These are phyloP conservation scores for Leptinotarsa texana DNA, from an alignment of 1,140 invertebrate genomes.

Conservation along the genomic window DNA sequence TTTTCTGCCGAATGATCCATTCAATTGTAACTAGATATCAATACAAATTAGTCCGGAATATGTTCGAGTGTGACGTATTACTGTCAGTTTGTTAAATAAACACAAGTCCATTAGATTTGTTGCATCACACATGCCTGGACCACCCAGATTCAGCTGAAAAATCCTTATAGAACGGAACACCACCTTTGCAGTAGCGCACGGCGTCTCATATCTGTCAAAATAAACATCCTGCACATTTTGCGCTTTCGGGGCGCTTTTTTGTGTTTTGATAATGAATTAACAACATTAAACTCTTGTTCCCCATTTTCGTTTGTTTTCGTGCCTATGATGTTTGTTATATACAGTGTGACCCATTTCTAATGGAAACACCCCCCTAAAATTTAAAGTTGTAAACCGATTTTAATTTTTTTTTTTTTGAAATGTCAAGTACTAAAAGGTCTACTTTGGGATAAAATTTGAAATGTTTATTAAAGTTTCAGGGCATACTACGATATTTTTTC, in stretches of 20 bases:
- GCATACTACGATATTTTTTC: too few species aligned
- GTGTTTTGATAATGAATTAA: not conserved
- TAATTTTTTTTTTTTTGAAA: too few species aligned
- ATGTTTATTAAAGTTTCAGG: too few species aligned
- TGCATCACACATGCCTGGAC: constrained; percentile 52
- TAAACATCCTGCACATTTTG: constrained; percentile 21
- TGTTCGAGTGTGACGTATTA: constrained; percentile 47
- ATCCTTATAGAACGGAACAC: constrained; percentile 1
- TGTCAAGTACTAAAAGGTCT: too few species aligned
- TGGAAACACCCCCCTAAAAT: too few species aligned
- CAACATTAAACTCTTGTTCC: not conserved
- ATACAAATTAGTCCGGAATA: constrained; percentile 29
- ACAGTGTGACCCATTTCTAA: too few species aligned
- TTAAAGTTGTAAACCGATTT: too few species aligned
- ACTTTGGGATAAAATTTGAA: too few species aligned
- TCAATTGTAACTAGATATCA: constrained; percentile 13
- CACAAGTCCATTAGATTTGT: constrained; percentile 54
- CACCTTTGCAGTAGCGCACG: constrained; percentile 17
- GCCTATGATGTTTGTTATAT: too few species aligned
- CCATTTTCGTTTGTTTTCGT: not conserved
- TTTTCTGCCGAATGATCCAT: not conserved
- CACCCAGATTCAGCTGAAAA: constrained; percentile 39
- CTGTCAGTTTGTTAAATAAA: constrained; percentile 55
- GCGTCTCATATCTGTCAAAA: constrained; percentile 17
- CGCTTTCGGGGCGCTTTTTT: not conserved